Conservation (phyloP, 2,113 vertebrate genomes). For the Pyrgilauda ruficollis region DNA sequence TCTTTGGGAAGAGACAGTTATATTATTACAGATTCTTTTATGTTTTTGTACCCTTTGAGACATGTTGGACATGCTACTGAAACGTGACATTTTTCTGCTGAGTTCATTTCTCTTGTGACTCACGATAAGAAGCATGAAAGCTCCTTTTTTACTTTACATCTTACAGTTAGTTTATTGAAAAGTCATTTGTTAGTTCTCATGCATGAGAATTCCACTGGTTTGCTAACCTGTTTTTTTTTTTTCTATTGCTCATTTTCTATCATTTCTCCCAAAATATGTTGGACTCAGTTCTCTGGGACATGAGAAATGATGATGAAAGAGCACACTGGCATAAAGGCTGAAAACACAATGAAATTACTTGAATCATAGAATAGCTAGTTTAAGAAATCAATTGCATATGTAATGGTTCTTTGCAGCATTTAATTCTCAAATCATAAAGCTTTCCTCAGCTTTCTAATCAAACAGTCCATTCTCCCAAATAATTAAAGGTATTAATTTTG, state of each 20-base stretch:
- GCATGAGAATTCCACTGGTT: not conserved
- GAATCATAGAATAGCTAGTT: not conserved
- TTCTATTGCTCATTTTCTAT: not conserved
- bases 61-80: not conserved
- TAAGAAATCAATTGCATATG: not conserved
- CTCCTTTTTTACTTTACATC: not conserved
- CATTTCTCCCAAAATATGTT: not conserved
- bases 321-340: not conserved
- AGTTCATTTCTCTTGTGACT: not conserved
- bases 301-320: not conserved
- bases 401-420: not conserved
- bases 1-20: not conserved
- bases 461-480: not conserved
- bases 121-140: not conserved
- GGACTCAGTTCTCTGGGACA: not conserved
- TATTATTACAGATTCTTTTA: not conserved
- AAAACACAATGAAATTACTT: not conserved
- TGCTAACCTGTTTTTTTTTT: not conserved
- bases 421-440: not conserved
- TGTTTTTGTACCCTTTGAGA: not conserved
- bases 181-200: not conserved
- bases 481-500: not conserved
- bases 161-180: not conserved
- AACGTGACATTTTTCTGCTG: not conserved
- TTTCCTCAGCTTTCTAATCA: not conserved